A percentile compares a stretch with the other conserved stretches of the same genome.
Evolutionary conservation across 2,888 invertebrate species (phyloP).

Genomic region (Lordiphosa fenestrarum): DNA sequence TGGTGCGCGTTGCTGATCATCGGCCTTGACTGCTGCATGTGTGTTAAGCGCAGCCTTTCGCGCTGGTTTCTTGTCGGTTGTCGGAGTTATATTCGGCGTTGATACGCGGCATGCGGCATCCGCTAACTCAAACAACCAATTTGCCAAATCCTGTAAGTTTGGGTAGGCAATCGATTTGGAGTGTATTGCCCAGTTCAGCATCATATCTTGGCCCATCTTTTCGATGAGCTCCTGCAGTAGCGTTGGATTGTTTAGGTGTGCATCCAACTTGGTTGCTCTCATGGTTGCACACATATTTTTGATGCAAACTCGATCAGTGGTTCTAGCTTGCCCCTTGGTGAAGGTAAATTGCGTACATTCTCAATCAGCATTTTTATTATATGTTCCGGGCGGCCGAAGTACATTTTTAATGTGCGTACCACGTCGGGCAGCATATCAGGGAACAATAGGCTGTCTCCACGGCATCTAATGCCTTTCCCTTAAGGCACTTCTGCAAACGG

Average conservation of each 20-base stretch:
- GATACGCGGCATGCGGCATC: not conserved
- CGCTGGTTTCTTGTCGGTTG: not conserved
- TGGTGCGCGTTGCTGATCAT: not conserved
- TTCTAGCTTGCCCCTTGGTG: slow-evolving; percentile 5
- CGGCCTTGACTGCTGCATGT: not conserved
- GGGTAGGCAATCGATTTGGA: not conserved
- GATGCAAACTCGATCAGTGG: slow-evolving; percentile 1
- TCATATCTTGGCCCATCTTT: not conserved
- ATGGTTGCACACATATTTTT: not conserved
- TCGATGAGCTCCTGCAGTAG: slow-evolving; percentile 1
- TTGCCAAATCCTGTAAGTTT: not conserved
- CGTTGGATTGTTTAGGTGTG: slow-evolving; percentile 5
- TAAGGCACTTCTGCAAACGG: no score
- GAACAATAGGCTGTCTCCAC: no score
- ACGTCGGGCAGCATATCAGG: no score
- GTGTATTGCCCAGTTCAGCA: not conserved
- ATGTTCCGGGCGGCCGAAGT: not conserved
- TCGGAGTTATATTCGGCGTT: not conserved
- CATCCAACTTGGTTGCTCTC: not conserved
- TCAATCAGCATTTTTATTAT: not conserved
- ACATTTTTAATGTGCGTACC: not conserved
- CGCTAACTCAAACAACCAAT: not conserved
- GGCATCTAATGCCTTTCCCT: no score
- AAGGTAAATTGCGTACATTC: not conserved
- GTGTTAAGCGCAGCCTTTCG: not conserved